Evolutionary conservation across 2,113 vertebrate genomes (phyloP), one percentile per base, ranked within the genome.

Genomic region (Meleagris gallopavo): DNA sequence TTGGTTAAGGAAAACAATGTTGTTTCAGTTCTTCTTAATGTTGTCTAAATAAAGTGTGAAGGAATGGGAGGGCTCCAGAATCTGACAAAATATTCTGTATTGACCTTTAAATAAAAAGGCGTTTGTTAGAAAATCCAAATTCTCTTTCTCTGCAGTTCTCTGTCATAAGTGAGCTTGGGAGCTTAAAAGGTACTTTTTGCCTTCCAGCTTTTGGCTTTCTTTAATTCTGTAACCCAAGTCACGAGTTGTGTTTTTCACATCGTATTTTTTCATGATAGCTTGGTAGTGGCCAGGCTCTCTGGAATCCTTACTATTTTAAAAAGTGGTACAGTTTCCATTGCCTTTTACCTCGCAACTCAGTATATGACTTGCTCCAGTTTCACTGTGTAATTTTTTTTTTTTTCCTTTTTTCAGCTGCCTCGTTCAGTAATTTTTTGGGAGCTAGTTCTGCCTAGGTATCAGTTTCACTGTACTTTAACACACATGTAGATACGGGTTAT

Each of bases 401-500:
- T 29, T 27, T n/a, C 19, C 11, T 70, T 29, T 69, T 36, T 40
- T 64, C 17, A 29, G 34, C 17, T 40, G 25, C 16, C 52, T 3
- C 17, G 6, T 29, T 54, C 19, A 24, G 0, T 57, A n/a, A 9
- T 45, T 17, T 66, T 88, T 77, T 55, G 55, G 41, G 41, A 30
- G 14, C 21, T 52, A 3, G 6, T 38, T 86, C 10, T 90, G 75
- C 19, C 48, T 11, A 34, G 34, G 14, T 46, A 9, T 24, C 16
- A 1, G n/a, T 24, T 76, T 66, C 20, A 27, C 43, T 55, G 48
- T 60, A 50, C 18, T 9, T 0, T 2, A 25, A 67, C 54, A 14
- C 4, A 1, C 2, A 12, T 1, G 0, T 4, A 9, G 52, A 54
- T 55, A 38, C 36, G 9, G 1, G 34, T 58, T 74, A 20, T 41